Evolutionary conservation across 1,140 invertebrate genomes (phyloP).

Genomic region (Euwallacea similis): DNA sequence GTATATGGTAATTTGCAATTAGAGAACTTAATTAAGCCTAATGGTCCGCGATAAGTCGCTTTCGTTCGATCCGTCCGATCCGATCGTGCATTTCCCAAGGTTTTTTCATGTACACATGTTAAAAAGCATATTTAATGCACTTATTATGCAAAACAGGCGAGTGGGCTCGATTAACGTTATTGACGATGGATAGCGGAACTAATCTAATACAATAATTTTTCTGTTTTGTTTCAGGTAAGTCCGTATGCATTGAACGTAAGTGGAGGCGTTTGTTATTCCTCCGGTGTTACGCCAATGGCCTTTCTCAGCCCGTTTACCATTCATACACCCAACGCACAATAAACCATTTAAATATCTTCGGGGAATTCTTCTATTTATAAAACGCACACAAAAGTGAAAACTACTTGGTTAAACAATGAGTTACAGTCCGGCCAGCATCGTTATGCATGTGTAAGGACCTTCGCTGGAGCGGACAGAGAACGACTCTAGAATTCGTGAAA

Average conservation of each 20-base stretch:
- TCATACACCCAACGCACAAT: slow-evolving; percentile 26
- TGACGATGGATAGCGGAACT: background rate
- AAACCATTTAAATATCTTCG: slow-evolving; percentile 35
- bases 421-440: slow-evolving; percentile 15
- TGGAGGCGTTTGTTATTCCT: background rate
- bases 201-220: background rate
- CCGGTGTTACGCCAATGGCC: slow-evolving; percentile 23
- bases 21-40: slow-evolving; percentile 8
- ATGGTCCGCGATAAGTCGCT: slow-evolving; percentile 3
- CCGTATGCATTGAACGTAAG: background rate
- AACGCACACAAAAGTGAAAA: slow-evolving; percentile 33
- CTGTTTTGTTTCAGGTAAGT: background rate
- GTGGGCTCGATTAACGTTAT: background rate
- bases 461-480: slow-evolving; percentile 2
- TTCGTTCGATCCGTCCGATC: background rate
- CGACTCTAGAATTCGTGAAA: background rate
- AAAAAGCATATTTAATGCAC: slow-evolving; percentile 1
- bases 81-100: slow-evolving; percentile 2
- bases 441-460: slow-evolving; percentile 20
- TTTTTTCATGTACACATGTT: background rate
- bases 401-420: slow-evolving; percentile 35
- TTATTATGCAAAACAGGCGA: slow-evolving; percentile 1
- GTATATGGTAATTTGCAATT: slow-evolving; percentile 7
- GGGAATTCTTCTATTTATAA: slow-evolving; percentile 35
- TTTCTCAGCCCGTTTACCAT: slow-evolving; percentile 10